Percentiles rank a stretch among this genome's conserved stretches.
phyloP scores from a whole-genome alignment of 2,888 invertebrate species.

The Pterostichus madidus region DNA sequence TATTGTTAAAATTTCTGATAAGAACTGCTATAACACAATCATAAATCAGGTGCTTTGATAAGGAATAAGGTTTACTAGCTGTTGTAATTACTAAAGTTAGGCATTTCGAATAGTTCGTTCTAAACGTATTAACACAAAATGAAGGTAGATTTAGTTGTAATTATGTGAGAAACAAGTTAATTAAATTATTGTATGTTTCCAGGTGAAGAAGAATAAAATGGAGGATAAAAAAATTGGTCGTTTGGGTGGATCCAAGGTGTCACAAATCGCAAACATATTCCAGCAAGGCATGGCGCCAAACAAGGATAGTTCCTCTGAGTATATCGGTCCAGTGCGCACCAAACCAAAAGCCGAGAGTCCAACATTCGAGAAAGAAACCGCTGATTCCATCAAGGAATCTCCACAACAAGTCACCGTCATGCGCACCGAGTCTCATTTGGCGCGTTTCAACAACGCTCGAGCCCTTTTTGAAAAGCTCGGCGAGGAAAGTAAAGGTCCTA shows the following conservation, averaged over 20 bases:
- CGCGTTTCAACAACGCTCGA: slow-evolving; percentile 94
- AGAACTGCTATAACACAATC: slow-evolving; percentile 36
- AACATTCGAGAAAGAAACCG: slow-evolving; percentile 73
- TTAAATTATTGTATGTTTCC: slow-evolving; percentile 24
- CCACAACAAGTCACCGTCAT: slow-evolving; percentile 83
- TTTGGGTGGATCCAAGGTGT: slow-evolving; percentile 87
- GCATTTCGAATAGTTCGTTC: not conserved
- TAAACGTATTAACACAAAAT: not conserved
- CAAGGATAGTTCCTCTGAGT: slow-evolving; percentile 72
- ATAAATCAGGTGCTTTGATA: slow-evolving; percentile 50
- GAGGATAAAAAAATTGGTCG: slow-evolving; percentile 75
- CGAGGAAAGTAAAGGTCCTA: slow-evolving; percentile 81
- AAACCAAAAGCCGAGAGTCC: slow-evolving; percentile 73
- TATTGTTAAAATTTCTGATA: slow-evolving; percentile 50
- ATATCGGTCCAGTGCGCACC: slow-evolving; percentile 70
- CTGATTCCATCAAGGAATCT: slow-evolving; percentile 74
- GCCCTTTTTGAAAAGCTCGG: slow-evolving; percentile 95
- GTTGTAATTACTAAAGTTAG: slow-evolving; percentile 28
- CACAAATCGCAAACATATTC: slow-evolving; percentile 94
- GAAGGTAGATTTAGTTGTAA: slow-evolving; percentile 7
- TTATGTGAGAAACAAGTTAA: not conserved
- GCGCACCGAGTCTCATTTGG: slow-evolving; percentile 92
- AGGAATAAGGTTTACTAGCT: slow-evolving; percentile 41
- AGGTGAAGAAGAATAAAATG: slow-evolving; percentile 70
- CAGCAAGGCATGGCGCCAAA: slow-evolving; percentile 85